Evolutionary conservation across 1,140 invertebrate genomes (phyloP).

Genomic region (Saxidomus purpurata): DNA sequence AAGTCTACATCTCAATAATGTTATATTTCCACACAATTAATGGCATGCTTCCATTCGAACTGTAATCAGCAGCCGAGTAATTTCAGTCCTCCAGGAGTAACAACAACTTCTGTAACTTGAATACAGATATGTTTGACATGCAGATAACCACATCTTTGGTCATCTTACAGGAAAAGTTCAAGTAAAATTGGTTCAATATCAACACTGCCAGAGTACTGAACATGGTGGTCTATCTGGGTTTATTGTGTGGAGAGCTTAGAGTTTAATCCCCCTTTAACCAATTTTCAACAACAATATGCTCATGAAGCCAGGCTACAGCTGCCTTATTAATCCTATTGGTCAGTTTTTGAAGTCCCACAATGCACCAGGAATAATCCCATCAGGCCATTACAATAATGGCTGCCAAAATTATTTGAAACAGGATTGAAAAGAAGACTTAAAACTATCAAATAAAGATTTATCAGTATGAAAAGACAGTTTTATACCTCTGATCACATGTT

Average conservation of each 20-base stretch:
- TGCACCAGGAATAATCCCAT: conserved; percentile 15
- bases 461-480: neutral
- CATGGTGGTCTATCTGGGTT: neutral
- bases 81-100: too few relatives aligned
- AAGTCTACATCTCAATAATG: too few relatives aligned
- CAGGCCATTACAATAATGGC: neutral
- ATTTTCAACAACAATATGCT: neutral
- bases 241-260: neutral
- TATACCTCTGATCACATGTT: neutral
- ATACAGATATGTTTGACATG: too few relatives aligned
- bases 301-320: neutral
- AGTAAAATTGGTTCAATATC: too few relatives aligned
- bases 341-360: neutral
- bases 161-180: too few relatives aligned
- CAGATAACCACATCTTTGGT: too few relatives aligned
- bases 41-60: too few relatives aligned
- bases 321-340: neutral
- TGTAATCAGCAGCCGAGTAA: too few relatives aligned
- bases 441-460: neutral
- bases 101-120: too few relatives aligned
- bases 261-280: neutral
- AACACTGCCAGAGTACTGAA: neutral
- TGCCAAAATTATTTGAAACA: neutral
- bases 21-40: too few relatives aligned
- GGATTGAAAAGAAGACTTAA: neutral